phyloP scores from a whole-genome alignment of 2,888 invertebrate genomes.

The Leptopilina syphax region DNA sequence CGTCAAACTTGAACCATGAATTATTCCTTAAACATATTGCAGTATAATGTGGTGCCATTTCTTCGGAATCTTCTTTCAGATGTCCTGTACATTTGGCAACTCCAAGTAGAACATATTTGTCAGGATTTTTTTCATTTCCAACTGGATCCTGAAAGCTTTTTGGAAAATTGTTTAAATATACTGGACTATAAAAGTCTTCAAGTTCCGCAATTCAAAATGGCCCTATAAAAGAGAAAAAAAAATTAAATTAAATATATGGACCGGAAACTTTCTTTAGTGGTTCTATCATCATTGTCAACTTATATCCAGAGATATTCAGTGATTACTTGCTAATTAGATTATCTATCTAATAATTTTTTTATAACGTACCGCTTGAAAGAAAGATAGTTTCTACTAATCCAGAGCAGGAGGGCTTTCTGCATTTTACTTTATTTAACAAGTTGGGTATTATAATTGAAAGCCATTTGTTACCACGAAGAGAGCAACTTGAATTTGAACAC shows the following conservation, averaged over 20 bases:
- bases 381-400: slow-evolving; percentile 6
- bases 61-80: background rate
- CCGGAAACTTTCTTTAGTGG: background rate
- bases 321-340: background rate
- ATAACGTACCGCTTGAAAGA: slow-evolving; percentile 2
- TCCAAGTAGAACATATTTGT: slow-evolving; percentile 9
- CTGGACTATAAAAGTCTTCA: background rate
- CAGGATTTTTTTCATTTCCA: background rate
- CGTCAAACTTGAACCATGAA: background rate
- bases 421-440: background rate
- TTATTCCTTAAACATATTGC: slow-evolving; percentile 9
- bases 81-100: background rate
- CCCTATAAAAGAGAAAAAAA: too few relatives aligned
- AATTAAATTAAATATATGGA: too few relatives aligned
- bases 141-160: slow-evolving; percentile 14
- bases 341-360: background rate
- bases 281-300: background rate
- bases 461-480: background rate
- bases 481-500: background rate
- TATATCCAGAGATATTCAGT: background rate
- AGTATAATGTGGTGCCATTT: background rate
- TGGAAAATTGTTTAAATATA: background rate
- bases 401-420: background rate
- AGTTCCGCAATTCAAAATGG: slow-evolving; percentile 21
- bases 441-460: background rate